Conservation (phyloP, 2,113 vertebrate genomes). For the Podiceps cristatus region DNA sequence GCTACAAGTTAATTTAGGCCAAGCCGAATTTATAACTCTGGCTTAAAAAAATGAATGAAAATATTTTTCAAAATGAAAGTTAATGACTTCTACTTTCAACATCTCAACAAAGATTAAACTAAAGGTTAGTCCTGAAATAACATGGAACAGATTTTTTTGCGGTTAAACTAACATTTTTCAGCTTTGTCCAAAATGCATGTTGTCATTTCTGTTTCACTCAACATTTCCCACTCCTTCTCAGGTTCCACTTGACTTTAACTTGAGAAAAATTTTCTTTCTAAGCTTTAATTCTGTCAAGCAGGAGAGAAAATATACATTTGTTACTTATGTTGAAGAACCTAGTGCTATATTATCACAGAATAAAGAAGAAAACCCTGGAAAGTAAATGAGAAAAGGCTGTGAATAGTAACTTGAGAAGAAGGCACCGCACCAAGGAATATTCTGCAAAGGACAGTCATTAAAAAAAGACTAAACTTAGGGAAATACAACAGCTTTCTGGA, state of each 20-base stretch:
- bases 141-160: neutral
- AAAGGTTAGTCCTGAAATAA: neutral
- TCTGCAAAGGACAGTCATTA: neutral
- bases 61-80: neutral
- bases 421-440: neutral
- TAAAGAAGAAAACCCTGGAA: neutral
- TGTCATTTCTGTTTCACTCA: neutral
- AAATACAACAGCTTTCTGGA: neutral
- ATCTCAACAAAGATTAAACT: neutral
- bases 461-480: neutral
- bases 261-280: neutral
- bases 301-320: conserved; percentile 16
- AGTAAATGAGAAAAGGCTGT: neutral
- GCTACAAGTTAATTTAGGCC: neutral
- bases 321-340: neutral
- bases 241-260: neutral
- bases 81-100: neutral
- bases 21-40: neutral
- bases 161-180: neutral
- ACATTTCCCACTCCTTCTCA: neutral
- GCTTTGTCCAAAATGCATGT: neutral
- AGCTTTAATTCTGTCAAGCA: neutral
- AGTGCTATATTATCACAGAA: neutral
- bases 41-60: neutral
- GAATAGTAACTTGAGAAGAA: neutral